A percentile compares a stretch with the other conserved stretches of the same genome.
Evolutionary conservation across 2,797 vertebrate genomes (phyloP).

Genomic region (Labeo calbasu): DNA sequence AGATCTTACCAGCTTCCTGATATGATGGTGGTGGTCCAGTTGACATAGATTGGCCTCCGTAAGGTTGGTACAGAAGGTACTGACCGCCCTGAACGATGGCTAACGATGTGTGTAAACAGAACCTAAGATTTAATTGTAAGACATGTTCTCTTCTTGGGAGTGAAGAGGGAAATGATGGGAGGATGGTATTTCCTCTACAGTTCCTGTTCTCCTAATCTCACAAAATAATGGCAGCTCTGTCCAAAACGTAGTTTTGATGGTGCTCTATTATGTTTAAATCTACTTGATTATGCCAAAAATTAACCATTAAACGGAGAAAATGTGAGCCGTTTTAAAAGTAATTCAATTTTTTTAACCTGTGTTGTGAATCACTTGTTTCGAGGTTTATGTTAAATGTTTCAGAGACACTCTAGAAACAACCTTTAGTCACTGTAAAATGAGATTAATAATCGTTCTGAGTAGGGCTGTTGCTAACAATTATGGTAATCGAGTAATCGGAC

Average conservation of each 20-base stretch:
- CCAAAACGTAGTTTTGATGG: neutral
- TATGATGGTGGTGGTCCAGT: slow-evolving; percentile 55
- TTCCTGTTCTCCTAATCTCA: neutral
- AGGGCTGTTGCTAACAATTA: too few species aligned
- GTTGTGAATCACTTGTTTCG: neutral
- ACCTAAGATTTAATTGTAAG: neutral
- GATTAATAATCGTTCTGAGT: neutral
- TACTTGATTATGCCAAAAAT: neutral
- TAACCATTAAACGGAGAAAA: neutral
- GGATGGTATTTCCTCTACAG: neutral
- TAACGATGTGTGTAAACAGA: neutral
- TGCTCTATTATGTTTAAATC: neutral
- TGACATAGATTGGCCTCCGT: slow-evolving; percentile 59
- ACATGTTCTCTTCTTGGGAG: neutral
- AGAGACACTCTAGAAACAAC: neutral
- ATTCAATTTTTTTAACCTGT: neutral
- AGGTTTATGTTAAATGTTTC: neutral
- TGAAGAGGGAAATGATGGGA: neutral
- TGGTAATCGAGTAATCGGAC: too few species aligned
- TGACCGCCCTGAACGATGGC: slow-evolving; percentile 63
- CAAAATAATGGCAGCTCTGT: neutral
- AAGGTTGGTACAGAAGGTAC: slow-evolving; percentile 70
- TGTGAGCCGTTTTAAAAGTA: neutral
- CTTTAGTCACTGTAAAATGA: neutral
- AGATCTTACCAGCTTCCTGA: slow-evolving; percentile 60